Evolutionary conservation across 2,113 vertebrate species (phyloP), one percentile per base, ranked within the genome.

Genomic region (Dunckerocampus dactyliophorus): DNA sequence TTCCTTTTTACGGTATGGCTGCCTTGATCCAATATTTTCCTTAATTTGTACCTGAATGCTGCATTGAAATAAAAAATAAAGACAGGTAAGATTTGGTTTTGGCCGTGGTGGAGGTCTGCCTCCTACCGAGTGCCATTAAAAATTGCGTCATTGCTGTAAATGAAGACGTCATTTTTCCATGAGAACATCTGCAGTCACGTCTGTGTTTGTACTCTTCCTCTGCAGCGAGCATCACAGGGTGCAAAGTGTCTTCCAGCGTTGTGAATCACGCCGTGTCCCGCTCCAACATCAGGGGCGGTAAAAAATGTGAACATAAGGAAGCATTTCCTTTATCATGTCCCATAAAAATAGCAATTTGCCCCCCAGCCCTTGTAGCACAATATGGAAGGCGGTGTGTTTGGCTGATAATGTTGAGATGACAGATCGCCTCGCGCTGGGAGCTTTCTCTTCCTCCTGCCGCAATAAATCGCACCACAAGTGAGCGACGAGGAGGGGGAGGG

Each of bases 311-410:
- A 94, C 93, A 92, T 92, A 94, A 93, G 93, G 93, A 88, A 92
- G 92, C 92, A 91, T 93, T 95, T 94, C 92, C 92, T 96, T 95
- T 94, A 95, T 94, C 93, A 92, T 92, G 93, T 91, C 92, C 92
- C 92, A 93, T 94, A 94, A 94, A 96, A 95, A 95, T 91, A 95
- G 92, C 93, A 93, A 94, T 93, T 94, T 95, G 95, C 93, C 89
- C 93, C 89, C 89, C 88, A 91, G 92, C 92, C 92, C 93, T 93
- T 91, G 93, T 92, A 94, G 92, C 93, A 94, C 91, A 90, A 93
- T 91, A 93, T 92, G 92, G 94, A 94, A 93, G 94, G 93, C 88
- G 90, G 93, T 92, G 89, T 91, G 91, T 90, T 92, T 92, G 91
- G 92, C 92, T 91, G 94, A 94, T 94, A 94, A 94, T 91, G 92